These are phyloP conservation scores for Sturmia bella DNA, from an alignment of 2,888 invertebrate species.

Conservation along the genomic window DNA sequence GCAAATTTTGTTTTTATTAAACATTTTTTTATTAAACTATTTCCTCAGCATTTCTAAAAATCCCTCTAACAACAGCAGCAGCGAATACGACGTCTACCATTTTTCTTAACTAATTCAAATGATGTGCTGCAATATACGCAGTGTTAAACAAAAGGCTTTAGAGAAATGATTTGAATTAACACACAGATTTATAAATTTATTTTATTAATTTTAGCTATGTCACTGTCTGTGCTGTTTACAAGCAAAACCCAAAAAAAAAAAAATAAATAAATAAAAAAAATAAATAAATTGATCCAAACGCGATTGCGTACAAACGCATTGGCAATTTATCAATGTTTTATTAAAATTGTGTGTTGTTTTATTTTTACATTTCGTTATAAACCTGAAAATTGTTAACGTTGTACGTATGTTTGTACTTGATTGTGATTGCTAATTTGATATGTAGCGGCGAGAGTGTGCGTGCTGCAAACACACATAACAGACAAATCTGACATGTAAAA, in stretches of 20 bases:
- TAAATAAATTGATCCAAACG: slow-evolving; percentile 31
- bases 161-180: neutral
- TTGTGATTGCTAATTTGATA: neutral
- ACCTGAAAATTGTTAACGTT: neutral
- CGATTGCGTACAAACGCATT: slow-evolving; percentile 50
- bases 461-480: slow-evolving; percentile 32
- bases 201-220: slow-evolving; percentile 44
- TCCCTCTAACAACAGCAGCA: too few species aligned
- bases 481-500: slow-evolving; percentile 51
- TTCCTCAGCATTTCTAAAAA: too few species aligned
- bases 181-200: neutral
- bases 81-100: slow-evolving; percentile 63
- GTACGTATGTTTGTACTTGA: slow-evolving; percentile 1
- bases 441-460: neutral
- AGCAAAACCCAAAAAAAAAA: neutral
- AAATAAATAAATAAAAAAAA: neutral
- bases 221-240: slow-evolving; percentile 39
- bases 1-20: too few species aligned
- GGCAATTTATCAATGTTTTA: slow-evolving; percentile 67
- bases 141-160: neutral
- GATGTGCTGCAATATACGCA: slow-evolving; percentile 56
- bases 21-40: too few species aligned
- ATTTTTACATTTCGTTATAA: slow-evolving; percentile 7
- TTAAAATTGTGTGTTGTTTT: slow-evolving; percentile 40
- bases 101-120: slow-evolving; percentile 64